These are phyloP conservation scores for Petaurus breviceps DNA, from an alignment of 2,113 vertebrate genomes.

Conservation along the genomic window DNA sequence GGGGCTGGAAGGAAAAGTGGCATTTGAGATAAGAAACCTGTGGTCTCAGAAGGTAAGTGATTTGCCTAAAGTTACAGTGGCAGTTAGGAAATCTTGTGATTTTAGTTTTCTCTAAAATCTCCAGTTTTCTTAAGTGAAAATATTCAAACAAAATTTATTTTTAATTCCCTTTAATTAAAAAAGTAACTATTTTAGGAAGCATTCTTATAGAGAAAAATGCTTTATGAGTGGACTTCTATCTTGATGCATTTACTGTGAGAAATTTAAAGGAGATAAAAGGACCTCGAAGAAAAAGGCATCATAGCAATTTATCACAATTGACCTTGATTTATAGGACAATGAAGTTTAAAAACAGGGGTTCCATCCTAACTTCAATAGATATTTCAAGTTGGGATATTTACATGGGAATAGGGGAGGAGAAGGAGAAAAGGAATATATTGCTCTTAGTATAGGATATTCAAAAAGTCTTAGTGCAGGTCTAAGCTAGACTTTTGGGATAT, in stretches of 20 bases:
- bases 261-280: neutral
- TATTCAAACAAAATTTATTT: neutral
- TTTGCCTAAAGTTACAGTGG: neutral
- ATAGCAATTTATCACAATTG: neutral
- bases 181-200: neutral
- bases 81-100: neutral
- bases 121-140: neutral
- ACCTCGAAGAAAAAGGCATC: neutral
- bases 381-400: neutral
- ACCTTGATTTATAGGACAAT: neutral
- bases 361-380: neutral
- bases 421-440: neutral
- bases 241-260: neutral
- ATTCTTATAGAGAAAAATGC: neutral
- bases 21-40: neutral
- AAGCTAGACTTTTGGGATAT: neutral
- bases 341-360: neutral
- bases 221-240: neutral
- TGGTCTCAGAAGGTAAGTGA: too few relatives aligned
- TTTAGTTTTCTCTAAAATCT: neutral
- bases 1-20: neutral
- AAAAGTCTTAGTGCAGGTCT: neutral
- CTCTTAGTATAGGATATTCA: neutral
- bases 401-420: neutral
- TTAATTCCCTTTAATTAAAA: neutral